Base-by-base conservation (phyloP, 2,113 vertebrate genomes). In the Rhinopomastus cyanomelas region DNA sequence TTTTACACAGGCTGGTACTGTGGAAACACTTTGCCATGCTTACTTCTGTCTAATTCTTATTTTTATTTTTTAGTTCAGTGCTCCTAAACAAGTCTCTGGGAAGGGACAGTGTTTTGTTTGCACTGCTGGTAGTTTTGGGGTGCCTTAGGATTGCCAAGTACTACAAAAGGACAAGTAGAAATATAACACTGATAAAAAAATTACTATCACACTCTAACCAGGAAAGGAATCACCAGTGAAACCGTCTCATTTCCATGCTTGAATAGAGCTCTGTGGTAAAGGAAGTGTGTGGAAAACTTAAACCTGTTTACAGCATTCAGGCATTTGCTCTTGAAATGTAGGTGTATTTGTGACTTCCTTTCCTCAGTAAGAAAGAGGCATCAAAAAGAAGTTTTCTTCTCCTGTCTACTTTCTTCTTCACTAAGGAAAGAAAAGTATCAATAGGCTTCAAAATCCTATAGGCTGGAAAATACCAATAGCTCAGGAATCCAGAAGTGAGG, bases 401-500 rank as follows among this genome's bases (percentile, higher is more conserved):
- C 17, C 56, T 16, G 6, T 44, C 59, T 32, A 37, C 30, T 6
- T 16, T 27, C 42, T 85, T 34, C 66, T 76, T 48, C 18, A 66
- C 22, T 65, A 42, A 69, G 36, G 22, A 42, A 55, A 65, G 76
- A 59, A 32, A 51, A n/a, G 11, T 12, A 52, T 15, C 39, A 12
- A 42, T 42, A 42, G 39, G 39, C 39, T 42, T 42, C 36, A 57
- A 32, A 34, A 42, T 67, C 73, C 57, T 29, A 59, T 49, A 82
- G 67, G 55, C 67, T 44, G 66, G 23, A 27, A 60, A 75, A 26
- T 9, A 15, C 42, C 86, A 62, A 46, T 86, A 72, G 71, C 91
- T 30, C 81, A 92, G 51, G 83, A 92, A 39, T 92, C 68, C 36
- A 84, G 32, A 71, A 69, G 53, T 87, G 86, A 92, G 46, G 61